phyloP scores from a whole-genome alignment of 2,888 invertebrate species.

The Cosmorhoe ocellata region DNA sequence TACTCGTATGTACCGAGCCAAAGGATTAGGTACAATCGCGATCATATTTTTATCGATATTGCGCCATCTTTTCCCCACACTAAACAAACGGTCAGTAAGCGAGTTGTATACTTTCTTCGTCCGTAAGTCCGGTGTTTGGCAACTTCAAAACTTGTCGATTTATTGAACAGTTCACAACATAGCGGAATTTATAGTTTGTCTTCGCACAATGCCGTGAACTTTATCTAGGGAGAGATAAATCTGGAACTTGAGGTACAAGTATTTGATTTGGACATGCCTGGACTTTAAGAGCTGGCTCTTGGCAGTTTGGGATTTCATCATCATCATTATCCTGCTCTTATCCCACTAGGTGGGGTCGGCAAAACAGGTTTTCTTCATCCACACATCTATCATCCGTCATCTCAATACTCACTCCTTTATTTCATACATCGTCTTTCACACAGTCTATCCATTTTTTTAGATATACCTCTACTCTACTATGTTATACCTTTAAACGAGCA shows the following conservation, averaged over 20 bases:
- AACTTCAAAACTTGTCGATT: constrained; percentile 74
- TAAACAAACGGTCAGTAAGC: constrained; percentile 50
- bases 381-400: no score
- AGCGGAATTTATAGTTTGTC: constrained; percentile 37
- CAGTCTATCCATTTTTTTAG: no score
- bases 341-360: no score
- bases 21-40: no score
- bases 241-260: constrained; percentile 28
- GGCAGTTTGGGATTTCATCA: background rate
- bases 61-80: constrained; percentile 33
- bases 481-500: no score
- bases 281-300: background rate
- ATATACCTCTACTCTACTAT: no score
- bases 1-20: no score
- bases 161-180: constrained; percentile 52
- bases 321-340: no score
- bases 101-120: constrained; percentile 74
- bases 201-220: constrained; percentile 33
- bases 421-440: no score
- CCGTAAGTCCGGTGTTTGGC: constrained; percentile 77
- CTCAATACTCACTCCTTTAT: no score
- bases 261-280: constrained; percentile 29
- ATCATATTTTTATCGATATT: no score
- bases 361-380: no score
- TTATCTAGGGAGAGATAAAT: constrained; percentile 33